These are phyloP conservation scores for Ameiurus melas DNA, from an alignment of 2,113 vertebrate species.

Conservation along the genomic window DNA sequence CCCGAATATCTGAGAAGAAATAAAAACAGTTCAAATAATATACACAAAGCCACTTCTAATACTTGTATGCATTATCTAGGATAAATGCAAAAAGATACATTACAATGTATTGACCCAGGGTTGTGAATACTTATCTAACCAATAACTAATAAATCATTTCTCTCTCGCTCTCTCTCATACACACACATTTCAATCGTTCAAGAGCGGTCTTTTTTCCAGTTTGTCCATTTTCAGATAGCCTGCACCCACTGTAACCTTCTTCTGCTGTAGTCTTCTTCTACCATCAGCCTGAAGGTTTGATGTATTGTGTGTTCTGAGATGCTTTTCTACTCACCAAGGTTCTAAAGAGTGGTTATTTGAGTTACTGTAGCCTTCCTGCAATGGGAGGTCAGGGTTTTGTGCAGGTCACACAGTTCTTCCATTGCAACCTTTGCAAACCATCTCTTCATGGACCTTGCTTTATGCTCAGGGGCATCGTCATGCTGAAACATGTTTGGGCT, in stretches of 20 bases:
- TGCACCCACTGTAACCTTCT: neutral
- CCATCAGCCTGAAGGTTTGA: neutral
- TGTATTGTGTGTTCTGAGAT: neutral
- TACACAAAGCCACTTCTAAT: neutral
- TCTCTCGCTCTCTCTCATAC: no score
- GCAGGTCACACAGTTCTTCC: neutral
- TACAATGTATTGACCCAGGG: neutral
- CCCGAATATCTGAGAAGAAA: slow-evolving; percentile 79
- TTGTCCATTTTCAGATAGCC: no score
- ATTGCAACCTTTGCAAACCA: neutral
- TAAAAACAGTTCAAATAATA: neutral
- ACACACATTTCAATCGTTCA: no score
- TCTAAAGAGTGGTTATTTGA: neutral
- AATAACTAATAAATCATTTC: neutral
- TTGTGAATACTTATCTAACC: neutral
- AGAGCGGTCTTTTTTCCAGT: no score
- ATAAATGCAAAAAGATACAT: neutral
- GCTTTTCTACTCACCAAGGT: neutral
- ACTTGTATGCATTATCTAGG: neutral
- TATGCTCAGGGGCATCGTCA: neutral
- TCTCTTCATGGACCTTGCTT: neutral
- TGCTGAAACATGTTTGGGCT: neutral
- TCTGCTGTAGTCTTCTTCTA: neutral
- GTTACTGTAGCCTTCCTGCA: neutral
- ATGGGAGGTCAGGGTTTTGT: neutral